Base-by-base conservation (phyloP, 2,113 vertebrate species). In the Neomonachus schauinslandi region DNA sequence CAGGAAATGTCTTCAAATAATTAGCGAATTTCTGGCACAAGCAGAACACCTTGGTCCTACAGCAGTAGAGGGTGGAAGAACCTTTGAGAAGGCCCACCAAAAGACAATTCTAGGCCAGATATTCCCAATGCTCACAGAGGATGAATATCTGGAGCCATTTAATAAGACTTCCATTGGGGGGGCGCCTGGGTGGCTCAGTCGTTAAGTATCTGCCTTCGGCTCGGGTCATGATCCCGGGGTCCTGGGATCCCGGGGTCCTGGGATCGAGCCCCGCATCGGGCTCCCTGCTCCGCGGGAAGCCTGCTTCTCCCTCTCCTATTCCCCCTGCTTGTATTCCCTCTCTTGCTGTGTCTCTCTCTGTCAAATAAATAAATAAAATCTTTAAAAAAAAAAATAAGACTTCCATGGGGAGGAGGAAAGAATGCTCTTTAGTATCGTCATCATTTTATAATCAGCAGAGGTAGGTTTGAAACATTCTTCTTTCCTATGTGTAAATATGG, bases 1-100 rank as follows among this genome's bases (percentile, higher is more conserved):
- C 79, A 92, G 77, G n/a, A 97, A 96, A 89, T 83, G 59, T 91
- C 76, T 90, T 92, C 88, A 16, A 63, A 36, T 82, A 89, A 96
- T 77, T 91, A 97, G 88, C 71, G 82, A 63, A 88, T 96, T 92
- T 74, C 84, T 79, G 31, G 90, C 84, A 91, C 76, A 80, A 55
- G 55, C 51, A 33, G 51, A 86, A 76, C 6, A 46, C 2, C 72
- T 95, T 91, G 79, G 76, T 95, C 83, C 72, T 63, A 16, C 31
- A 82, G 22, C 18, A 57, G 1, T 8, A 71, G 51, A 97, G 36
- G 24, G 85, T 42, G 10, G 18, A 36, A 24, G 16, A 77, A 86
- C 22, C 31, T 86, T 24, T 63, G n/a, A 92, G 36, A 51, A 92
- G 49, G 5, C 39, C 61, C 57, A 42, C 15, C 91, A 61, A n/a